Evolutionary conservation across 2,113 vertebrate genomes (phyloP).

Genomic region (Mormyrus iriodes): DNA sequence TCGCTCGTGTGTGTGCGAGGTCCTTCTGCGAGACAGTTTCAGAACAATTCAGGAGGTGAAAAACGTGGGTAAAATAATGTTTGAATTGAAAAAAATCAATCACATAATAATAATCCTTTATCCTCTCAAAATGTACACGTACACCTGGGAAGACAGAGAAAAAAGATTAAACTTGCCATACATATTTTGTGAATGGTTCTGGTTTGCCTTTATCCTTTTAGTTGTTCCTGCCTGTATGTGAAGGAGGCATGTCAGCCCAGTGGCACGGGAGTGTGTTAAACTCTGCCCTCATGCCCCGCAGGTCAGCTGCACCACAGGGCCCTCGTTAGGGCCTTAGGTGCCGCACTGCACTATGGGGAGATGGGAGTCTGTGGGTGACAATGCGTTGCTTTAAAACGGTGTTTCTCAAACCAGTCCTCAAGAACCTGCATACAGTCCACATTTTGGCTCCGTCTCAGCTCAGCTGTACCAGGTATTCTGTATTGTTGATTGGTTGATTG

Average conservation of each 20-base stretch:
- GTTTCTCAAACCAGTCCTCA: neutral
- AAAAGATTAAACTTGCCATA: neutral
- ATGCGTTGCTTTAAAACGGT: neutral
- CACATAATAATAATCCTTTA: neutral
- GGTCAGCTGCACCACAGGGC: neutral
- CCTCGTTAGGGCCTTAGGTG: neutral
- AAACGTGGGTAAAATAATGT: neutral
- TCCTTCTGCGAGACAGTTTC: neutral
- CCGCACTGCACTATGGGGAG: neutral
- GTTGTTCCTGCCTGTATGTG: neutral
- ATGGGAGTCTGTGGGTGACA: neutral
- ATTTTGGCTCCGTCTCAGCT: neutral
- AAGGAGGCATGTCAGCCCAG: neutral
- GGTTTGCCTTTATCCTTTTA: neutral
- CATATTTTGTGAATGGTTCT: neutral
- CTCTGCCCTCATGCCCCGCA: neutral
- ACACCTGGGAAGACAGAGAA: neutral
- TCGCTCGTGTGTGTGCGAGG: neutral
- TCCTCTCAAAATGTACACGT: neutral
- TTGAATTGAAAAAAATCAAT: neutral
- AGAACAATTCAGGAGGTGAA: neutral
- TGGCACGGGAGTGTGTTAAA: neutral
- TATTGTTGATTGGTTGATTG: neutral
- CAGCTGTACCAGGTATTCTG: neutral
- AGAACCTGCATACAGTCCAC: neutral